phyloP scores from a whole-genome alignment of 2,113 vertebrate species.

The Mormyrus lacerda region DNA sequence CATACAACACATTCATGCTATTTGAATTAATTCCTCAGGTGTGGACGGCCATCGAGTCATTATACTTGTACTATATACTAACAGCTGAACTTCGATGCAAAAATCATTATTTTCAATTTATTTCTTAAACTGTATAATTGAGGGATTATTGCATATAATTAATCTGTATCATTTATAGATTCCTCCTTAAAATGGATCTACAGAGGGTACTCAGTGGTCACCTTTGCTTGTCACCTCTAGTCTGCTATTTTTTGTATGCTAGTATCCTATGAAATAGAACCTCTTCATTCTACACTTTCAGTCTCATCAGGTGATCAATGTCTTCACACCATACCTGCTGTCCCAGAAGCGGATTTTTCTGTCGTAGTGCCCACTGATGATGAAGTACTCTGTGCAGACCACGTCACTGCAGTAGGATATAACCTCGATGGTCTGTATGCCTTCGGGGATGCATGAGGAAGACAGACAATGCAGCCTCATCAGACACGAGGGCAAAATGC shows the following conservation, averaged over 20 bases:
- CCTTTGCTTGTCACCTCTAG: neutral
- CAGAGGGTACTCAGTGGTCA: too few relatives aligned
- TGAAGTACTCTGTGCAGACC: conserved; percentile 67
- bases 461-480: neutral
- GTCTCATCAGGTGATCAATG: neutral
- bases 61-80: neutral
- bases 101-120: neutral
- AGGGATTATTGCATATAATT: neutral
- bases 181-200: neutral
- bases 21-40: neutral
- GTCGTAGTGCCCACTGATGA: conserved; percentile 79
- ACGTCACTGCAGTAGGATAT: conserved; percentile 76
- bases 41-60: neutral
- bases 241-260: neutral
- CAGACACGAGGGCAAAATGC: neutral
- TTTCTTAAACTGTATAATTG: neutral
- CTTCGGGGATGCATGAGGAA: conserved; percentile 38
- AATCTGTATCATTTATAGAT: neutral
- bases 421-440: conserved; percentile 61
- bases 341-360: conserved; percentile 80
- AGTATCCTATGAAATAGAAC: neutral
- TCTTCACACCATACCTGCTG: conserved; percentile 60
- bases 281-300: neutral
- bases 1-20: neutral
- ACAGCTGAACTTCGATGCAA: neutral